Base-by-base conservation (phyloP, 2,888 invertebrate genomes). In the Hyles lineata region DNA sequence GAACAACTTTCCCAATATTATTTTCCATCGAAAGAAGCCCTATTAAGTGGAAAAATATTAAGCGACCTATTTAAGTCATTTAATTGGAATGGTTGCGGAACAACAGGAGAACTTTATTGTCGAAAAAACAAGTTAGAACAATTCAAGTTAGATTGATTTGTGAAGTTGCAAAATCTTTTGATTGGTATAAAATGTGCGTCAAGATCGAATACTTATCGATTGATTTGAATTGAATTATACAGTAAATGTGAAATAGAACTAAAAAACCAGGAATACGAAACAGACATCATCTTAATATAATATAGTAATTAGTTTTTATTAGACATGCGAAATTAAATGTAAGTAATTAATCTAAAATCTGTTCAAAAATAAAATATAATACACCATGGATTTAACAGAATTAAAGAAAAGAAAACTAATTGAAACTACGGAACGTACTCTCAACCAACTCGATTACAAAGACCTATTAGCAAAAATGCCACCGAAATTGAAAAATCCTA, bases 401-500 rank as follows among this genome's bases (percentile, higher is more conserved):
- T 43, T 15, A 15, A 11, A 4, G 43, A 43, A 43, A 43, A 15
- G 11, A 3, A 43, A 4, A 29, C 29, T 29, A 29, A 11, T 17
- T 29, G 17, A 19, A 29, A 6, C 25, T 52, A 19, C 55, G 50
- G 50, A 60, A 71, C 61, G 29, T 15, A 55, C 5, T 25, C 70
- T 23, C 6, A 67, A 23, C 73, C 70, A 70, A 32, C 70, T 55
- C 19, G 73, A 62, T 73, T 19, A 55, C 21, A 32, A 11, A 71
- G 50, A 17, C 29, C 6, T 11, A n/a, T 60, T 55, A 29, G 9
- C 59, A 73, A 83, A 80, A 79, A 85, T 86, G 86, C 43, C 70
- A 52, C 72, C 71, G 1, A 81, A 79, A 74, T 72, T 82, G 29
- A 76, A 75, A 32, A 89, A 90, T 80, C 92, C 92, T 2, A 85